These are phyloP conservation scores for Choloepus hoffmanni DNA, from an alignment of 2,113 vertebrate species.

Conservation along the genomic window DNA sequence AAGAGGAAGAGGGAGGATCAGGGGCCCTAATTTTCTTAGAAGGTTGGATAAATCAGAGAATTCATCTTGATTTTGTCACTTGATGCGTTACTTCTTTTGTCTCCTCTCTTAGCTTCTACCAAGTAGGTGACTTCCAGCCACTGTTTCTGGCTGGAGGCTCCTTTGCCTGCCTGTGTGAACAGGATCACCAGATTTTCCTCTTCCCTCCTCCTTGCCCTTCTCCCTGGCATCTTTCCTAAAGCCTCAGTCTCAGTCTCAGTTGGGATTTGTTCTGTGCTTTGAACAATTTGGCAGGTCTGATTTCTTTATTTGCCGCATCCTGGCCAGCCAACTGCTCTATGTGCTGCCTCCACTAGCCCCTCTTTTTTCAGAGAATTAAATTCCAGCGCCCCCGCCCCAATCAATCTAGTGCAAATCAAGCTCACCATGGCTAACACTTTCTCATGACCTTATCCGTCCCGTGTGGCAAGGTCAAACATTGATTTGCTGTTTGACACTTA, in stretches of 20 bases:
- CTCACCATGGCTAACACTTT: accelerated
- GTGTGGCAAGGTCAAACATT: neutral
- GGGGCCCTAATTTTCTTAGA: neutral
- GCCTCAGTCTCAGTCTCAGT: neutral
- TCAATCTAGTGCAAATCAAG: neutral
- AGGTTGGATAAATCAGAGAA: neutral
- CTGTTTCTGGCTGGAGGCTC: neutral
- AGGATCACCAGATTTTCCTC: neutral
- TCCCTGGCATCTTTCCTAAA: neutral
- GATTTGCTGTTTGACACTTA: neutral
- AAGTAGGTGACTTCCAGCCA: neutral
- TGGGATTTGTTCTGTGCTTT: neutral
- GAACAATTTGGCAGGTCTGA: conserved; percentile 24
- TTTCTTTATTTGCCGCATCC: conserved; percentile 29
- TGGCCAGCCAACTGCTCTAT: neutral
- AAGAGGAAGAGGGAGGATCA: neutral
- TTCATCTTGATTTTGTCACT: neutral
- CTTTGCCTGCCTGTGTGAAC: neutral
- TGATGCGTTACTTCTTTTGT: neutral
- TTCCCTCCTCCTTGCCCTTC: neutral
- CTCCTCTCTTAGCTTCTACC: neutral
- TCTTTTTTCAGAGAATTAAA: neutral
- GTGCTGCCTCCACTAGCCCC: neutral
- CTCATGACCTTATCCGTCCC: neutral
- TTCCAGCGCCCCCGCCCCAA: neutral